Evolutionary conservation across 2,113 vertebrate species (phyloP).

Genomic region (Mormyrus lacerda): DNA sequence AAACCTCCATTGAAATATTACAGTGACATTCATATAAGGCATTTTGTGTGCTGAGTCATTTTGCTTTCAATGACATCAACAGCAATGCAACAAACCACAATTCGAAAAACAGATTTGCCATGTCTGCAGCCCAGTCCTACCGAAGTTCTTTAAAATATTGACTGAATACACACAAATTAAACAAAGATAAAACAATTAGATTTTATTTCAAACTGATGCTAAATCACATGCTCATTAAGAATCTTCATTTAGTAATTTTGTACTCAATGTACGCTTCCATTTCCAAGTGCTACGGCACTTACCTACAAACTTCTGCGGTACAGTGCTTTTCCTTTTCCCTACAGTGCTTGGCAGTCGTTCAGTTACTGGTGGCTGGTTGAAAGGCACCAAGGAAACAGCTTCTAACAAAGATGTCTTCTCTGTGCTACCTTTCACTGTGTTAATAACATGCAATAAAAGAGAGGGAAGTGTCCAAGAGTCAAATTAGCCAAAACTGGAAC

Average conservation of each 20-base stretch:
- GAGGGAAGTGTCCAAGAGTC: neutral
- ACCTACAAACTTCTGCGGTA: constrained; percentile 99
- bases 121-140: neutral
- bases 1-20: constrained; percentile 55
- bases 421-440: constrained; percentile 78
- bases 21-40: constrained; percentile 52
- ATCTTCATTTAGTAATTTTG: neutral
- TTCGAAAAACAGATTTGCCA: constrained; percentile 58
- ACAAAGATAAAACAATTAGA: neutral
- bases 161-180: neutral
- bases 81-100: constrained; percentile 64
- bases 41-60: constrained; percentile 64
- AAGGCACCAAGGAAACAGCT: constrained; percentile 73
- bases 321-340: constrained; percentile 98
- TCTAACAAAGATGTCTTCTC: constrained; percentile 81
- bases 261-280: neutral
- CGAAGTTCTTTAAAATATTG: neutral
- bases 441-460: constrained; percentile 31
- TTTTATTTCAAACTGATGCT: neutral
- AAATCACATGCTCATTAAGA: neutral
- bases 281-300: constrained; percentile 45
- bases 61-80: constrained; percentile 56
- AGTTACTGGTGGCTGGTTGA: constrained; percentile 93
- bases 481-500: neutral
- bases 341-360: constrained; percentile 89